phyloP scores from a whole-genome alignment of 1,140 invertebrate genomes.

The Luehdorfia chinensis region DNA sequence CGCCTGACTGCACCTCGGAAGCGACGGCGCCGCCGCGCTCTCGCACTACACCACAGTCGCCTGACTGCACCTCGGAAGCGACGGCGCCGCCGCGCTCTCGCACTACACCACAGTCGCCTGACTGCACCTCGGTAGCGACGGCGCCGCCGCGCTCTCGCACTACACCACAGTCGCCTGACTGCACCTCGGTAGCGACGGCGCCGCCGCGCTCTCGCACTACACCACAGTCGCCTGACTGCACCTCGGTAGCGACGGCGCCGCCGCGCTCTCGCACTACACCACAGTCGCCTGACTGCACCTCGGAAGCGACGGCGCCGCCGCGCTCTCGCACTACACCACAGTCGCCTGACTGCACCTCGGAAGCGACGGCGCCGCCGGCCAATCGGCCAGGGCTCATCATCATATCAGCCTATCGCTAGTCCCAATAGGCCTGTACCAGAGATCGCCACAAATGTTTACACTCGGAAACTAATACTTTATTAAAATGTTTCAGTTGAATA shows the following conservation, averaged over 20 bases:
- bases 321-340: slow-evolving; percentile 39
- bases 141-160: slow-evolving; percentile 19
- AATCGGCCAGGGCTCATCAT: too few species aligned
- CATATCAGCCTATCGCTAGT: too few species aligned
- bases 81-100: neutral
- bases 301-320: too few species aligned
- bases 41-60: slow-evolving; percentile 45
- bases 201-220: slow-evolving; percentile 31
- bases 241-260: too few species aligned
- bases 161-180: slow-evolving; percentile 40
- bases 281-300: slow-evolving; percentile 22
- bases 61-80: neutral
- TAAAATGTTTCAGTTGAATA: neutral
- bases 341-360: slow-evolving; percentile 19
- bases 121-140: neutral
- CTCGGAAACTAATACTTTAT: too few species aligned
- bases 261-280: slow-evolving; percentile 37
- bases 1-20: slow-evolving; percentile 13
- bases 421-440: too few species aligned
- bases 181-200: too few species aligned
- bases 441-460: too few species aligned
- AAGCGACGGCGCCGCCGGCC: too few species aligned
- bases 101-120: slow-evolving; percentile 45
- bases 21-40: too few species aligned
- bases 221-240: slow-evolving; percentile 29